A percentile compares a stretch with the other conserved stretches of the same genome.
Evolutionary conservation across 2,113 vertebrate species (phyloP).

Genomic region (Cervus canadensis): DNA sequence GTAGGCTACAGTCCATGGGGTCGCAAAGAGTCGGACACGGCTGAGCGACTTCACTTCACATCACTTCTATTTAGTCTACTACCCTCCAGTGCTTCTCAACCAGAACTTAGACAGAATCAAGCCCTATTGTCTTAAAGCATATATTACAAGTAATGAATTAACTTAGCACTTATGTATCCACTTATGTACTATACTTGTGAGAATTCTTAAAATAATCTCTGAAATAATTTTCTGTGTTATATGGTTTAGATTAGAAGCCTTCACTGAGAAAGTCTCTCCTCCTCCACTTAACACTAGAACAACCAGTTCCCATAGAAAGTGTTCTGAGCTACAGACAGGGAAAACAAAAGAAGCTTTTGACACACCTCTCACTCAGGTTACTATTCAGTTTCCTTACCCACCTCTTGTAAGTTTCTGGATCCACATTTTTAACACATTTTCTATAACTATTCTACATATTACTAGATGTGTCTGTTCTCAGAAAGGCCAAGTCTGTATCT

Average conservation of each 20-base stretch:
- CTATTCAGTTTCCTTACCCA: not conserved
- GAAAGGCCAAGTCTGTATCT: not conserved
- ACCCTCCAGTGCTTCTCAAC: not conserved
- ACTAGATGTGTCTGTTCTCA: not conserved
- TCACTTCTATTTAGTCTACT: not conserved
- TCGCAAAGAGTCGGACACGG: no score
- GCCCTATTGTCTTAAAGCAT: not conserved
- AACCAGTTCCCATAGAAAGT: not conserved
- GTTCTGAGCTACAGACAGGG: not conserved
- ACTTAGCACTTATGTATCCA: not conserved
- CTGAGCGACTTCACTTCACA: no score
- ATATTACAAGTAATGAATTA: not conserved
- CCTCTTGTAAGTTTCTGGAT: not conserved
- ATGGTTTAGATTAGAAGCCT: not conserved
- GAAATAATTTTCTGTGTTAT: not conserved
- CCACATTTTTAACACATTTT: not conserved
- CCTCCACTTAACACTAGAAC: not conserved
- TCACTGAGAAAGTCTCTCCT: not conserved
- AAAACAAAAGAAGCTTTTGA: not conserved
- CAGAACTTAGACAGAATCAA: not conserved
- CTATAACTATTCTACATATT: not conserved
- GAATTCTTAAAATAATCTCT: not conserved
- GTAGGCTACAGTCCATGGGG: no score
- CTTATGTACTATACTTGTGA: not conserved
- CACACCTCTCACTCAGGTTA: not conserved